Base-by-base conservation (phyloP, 2,797 vertebrate genomes). In the Choloepus didactylus region DNA sequence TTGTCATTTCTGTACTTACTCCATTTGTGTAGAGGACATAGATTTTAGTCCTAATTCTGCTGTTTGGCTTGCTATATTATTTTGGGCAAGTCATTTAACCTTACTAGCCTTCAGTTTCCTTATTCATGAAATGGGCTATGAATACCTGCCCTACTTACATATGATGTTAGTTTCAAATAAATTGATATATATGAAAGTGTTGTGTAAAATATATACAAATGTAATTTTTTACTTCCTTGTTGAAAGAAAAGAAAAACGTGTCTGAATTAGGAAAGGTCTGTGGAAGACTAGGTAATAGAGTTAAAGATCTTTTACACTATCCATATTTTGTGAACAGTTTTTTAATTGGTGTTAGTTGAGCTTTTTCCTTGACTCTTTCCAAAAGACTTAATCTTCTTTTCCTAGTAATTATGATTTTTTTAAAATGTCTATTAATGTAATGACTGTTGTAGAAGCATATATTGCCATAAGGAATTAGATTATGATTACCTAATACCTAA, bases 341-440 rank as follows among this genome's bases (percentile, higher is more conserved):
- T 83, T 69, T 27, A 84, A 38, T 89, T 89, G 29, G 3, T 51
- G 6, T 88, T 92, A 59, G 46, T 93, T 85, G 83, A 95, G 41
- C 35, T 64, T 87, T 82, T 85, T 54, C 38, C 19, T 81, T 66
- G 19, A 91, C 56, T 72, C 15, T 72, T 88, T 83, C 89, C 23
- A 89, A 89, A 95, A 72, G 89, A 31, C 41, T 19, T 87, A 86
- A 90, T 95, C 38, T 56, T 66, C 7, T 95, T 35, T 87, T 84
- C 41, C 11, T 38, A 62, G 3, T 91, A 87, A 91, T 46, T 88
- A 35, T 59, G 95, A 49, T 88, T 92, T 94, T 95, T 94, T 44
- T 49, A 70, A 96, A 95, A 49, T 64, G 6, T 62, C 29, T 54
- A 89, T 96, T 85, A 75, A 81, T 51, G 3, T 87, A 54, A 76